Evolutionary conservation across 2,113 vertebrate genomes (phyloP).

Genomic region (Nothocercus nigrocapillus): DNA sequence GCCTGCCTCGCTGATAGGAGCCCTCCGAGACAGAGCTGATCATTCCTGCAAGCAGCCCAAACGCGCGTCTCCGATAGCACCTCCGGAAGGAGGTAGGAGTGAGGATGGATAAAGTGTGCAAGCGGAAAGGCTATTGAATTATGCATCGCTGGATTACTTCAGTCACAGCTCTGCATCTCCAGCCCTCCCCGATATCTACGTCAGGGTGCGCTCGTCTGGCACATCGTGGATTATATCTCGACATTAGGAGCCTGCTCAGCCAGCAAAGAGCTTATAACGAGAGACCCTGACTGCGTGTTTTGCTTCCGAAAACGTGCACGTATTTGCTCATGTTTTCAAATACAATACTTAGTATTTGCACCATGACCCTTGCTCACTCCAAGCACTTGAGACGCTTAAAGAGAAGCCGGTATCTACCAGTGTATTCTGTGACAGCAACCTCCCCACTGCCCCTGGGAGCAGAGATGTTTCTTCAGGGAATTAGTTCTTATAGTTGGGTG

Average conservation of each 20-base stretch:
- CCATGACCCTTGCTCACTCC: not conserved
- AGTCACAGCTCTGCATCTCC: not conserved
- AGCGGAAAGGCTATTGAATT: not conserved
- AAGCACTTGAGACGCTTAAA: not conserved
- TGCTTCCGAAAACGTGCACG: not conserved
- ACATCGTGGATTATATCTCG: not conserved
- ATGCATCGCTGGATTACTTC: not conserved
- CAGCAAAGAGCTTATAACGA: not conserved
- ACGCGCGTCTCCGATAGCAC: not conserved
- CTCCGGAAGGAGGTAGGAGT: fast-evolving
- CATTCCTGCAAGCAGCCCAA: not conserved
- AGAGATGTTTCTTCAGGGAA: not conserved
- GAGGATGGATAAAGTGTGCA: not conserved
- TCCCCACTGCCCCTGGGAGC: not conserved
- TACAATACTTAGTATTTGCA: not conserved
- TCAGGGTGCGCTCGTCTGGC: not conserved
- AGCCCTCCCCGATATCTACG: not conserved
- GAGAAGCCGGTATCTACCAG: not conserved
- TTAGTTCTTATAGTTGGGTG: not conserved
- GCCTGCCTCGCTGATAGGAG: not conserved
- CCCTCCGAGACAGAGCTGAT: not conserved
- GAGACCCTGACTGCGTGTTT: not conserved
- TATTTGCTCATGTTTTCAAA: not conserved
- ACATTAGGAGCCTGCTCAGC: not conserved
- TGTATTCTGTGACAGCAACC: fast-evolving